Evolutionary conservation across 2,113 vertebrate genomes (phyloP).

Genomic region (Epinephelus cyanopodus): DNA sequence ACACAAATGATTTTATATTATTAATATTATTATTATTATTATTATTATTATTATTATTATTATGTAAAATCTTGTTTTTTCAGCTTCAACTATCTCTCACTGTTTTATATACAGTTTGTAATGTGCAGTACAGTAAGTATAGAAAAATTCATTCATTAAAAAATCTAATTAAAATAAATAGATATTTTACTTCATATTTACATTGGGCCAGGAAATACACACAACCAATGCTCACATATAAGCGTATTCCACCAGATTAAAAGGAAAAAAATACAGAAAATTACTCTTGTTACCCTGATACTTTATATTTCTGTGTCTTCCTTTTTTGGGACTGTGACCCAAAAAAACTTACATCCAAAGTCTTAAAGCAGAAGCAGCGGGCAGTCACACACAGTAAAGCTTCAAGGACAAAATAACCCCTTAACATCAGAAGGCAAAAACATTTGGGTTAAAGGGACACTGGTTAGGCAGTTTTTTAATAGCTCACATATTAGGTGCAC

Average conservation of each 20-base stretch:
- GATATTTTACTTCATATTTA: neutral
- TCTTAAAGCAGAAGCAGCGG: neutral
- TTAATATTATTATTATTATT: no score
- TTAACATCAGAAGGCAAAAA: neutral
- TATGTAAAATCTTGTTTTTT: no score
- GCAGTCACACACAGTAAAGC: neutral
- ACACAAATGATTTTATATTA: no score
- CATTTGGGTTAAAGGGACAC: neutral
- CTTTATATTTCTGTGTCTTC: neutral
- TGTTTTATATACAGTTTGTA: no score
- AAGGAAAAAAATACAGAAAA: neutral
- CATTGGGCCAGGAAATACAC: neutral
- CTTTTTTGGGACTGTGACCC: neutral
- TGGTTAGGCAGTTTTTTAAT: slow-evolving; percentile 11
- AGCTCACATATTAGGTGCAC: slow-evolving; percentile 24
- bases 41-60: no score
- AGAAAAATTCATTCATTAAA: neutral
- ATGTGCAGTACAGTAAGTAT: neutral
- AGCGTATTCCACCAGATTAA: no score
- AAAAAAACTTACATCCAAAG: neutral
- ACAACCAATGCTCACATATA: neutral
- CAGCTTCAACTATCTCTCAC: no score
- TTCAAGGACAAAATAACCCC: neutral
- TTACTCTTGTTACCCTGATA: neutral
- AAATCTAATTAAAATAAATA: neutral